These are phyloP conservation scores for Phaedon cochleariae DNA, from an alignment of 2,888 invertebrate genomes.

Conservation along the genomic window DNA sequence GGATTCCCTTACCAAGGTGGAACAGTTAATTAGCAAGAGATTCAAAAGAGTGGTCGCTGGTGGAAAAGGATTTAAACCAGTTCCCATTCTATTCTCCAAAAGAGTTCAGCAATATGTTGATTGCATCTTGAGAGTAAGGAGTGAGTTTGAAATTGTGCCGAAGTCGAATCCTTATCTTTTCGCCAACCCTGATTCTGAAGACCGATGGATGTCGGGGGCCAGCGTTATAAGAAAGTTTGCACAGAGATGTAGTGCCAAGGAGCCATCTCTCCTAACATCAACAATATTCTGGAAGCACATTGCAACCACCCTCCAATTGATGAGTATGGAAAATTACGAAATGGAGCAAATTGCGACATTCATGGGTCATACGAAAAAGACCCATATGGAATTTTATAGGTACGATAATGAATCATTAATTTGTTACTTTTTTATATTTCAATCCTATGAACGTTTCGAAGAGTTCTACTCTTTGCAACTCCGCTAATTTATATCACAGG, in stretches of 20 bases:
- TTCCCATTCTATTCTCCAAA: slow-evolving; percentile 36
- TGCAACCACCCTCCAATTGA: slow-evolving; percentile 34
- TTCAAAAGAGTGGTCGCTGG: slow-evolving; percentile 39
- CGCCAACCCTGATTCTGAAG: slow-evolving; percentile 35
- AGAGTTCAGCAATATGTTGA: slow-evolving; percentile 33
- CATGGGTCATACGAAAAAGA: slow-evolving; percentile 38
- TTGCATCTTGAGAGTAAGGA: slow-evolving; percentile 15
- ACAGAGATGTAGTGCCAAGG: slow-evolving; percentile 29
- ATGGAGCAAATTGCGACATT: slow-evolving; percentile 37
- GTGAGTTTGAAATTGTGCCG: slow-evolving; percentile 30
- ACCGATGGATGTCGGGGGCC: slow-evolving; percentile 37
- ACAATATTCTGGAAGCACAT: slow-evolving; percentile 30
- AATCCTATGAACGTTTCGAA: neutral
- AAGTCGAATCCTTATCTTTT: slow-evolving; percentile 36
- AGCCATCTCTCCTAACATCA: slow-evolving; percentile 26
- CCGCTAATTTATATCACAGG: too few relatives aligned
- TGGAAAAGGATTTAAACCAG: slow-evolving; percentile 39
- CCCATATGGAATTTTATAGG: slow-evolving; percentile 35
- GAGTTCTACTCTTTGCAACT: neutral
- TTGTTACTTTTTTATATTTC: neutral
- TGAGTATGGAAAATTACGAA: slow-evolving; percentile 31
- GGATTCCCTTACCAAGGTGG: slow-evolving; percentile 15
- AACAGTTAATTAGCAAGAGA: slow-evolving; percentile 27
- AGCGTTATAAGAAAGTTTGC: slow-evolving; percentile 30
- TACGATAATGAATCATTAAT: neutral